Percentiles rank a stretch among this genome's conserved stretches.
These are phyloP conservation scores for Puntigrus tetrazona DNA, from an alignment of 2,113 vertebrate genomes.

Conservation along the genomic window DNA sequence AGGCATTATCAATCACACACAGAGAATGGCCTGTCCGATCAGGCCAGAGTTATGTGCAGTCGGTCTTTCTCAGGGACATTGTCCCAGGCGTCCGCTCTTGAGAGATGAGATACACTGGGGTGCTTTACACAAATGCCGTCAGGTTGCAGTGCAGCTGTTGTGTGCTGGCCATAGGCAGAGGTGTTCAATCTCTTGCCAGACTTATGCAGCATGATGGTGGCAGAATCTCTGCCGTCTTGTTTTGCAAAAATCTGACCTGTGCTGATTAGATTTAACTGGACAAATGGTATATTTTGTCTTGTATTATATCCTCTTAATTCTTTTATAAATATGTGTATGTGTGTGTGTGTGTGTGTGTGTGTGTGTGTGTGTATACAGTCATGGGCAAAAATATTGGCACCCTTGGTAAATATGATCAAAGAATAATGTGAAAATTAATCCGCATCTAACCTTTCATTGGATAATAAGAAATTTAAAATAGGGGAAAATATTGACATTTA, in stretches of 20 bases:
- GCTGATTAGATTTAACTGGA: background rate
- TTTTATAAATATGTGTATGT: too few relatives aligned
- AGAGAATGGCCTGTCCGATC: slow-evolving; percentile 39
- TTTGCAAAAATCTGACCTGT: background rate
- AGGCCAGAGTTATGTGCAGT: slow-evolving; percentile 44
- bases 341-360: too few relatives aligned
- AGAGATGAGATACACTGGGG: slow-evolving; percentile 50
- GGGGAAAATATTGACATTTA: too few relatives aligned
- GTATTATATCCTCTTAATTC: background rate
- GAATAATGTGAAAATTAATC: too few relatives aligned
- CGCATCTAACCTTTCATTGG: too few relatives aligned
- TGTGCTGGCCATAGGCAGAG: slow-evolving; percentile 29
- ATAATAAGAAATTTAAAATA: too few relatives aligned
- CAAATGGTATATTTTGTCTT: background rate
- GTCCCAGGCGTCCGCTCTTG: slow-evolving; percentile 32
- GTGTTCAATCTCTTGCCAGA: slow-evolving; percentile 5
- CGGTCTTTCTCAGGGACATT: slow-evolving; percentile 40
- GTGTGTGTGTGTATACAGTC: too few relatives aligned
- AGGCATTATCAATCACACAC: slow-evolving; percentile 58
- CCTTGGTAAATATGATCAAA: too few relatives aligned
- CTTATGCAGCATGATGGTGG: background rate
- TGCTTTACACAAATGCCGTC: slow-evolving; percentile 48
- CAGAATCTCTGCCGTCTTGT: background rate
- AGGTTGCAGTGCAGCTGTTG: slow-evolving; percentile 13
- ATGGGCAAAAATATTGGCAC: too few relatives aligned